Evolutionary conservation across 2,113 vertebrate species (phyloP).

Genomic region (Bujurquina vittata): DNA sequence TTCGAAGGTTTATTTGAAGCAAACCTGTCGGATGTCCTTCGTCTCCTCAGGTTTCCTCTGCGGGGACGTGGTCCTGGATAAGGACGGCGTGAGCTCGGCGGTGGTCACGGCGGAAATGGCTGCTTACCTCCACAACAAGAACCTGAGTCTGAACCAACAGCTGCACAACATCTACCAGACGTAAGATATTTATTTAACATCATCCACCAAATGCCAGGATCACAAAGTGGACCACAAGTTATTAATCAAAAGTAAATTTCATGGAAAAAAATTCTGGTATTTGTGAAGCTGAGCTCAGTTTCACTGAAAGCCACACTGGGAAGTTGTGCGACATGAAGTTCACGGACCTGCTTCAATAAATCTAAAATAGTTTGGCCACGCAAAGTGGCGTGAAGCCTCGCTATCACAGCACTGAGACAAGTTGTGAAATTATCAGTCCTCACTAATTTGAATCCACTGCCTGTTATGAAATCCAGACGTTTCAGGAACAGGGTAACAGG

Average conservation of each 20-base stretch:
- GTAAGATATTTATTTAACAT: constrained; percentile 70
- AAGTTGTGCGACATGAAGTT: not conserved
- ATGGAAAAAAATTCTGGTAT: too few relatives aligned
- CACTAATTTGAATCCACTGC: too few relatives aligned
- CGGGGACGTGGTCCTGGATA: constrained; percentile 88
- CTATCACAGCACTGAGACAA: too few relatives aligned
- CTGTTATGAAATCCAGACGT: too few relatives aligned
- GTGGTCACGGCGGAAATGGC: constrained; percentile 93
- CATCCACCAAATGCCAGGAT: not conserved
- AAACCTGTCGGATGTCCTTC: not conserved
- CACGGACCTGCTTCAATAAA: not conserved
- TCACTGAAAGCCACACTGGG: too few relatives aligned
- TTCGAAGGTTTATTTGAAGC: not conserved
- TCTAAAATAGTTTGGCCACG: not conserved
- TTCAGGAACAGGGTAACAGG: too few relatives aligned
- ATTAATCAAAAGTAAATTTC: too few relatives aligned
- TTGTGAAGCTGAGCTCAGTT: too few relatives aligned
- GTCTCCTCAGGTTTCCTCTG: constrained; percentile 89
- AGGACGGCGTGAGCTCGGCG: constrained; percentile 94
- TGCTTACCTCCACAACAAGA: constrained; percentile 82
- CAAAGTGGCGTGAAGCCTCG: too few relatives aligned
- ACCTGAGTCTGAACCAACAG: constrained; percentile 83
- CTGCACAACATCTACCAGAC: constrained; percentile 86
- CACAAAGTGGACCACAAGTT: not conserved
- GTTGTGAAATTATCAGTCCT: too few relatives aligned